These are phyloP conservation scores for Delia radicum DNA, from an alignment of 1,140 invertebrate species.

Conservation along the genomic window DNA sequence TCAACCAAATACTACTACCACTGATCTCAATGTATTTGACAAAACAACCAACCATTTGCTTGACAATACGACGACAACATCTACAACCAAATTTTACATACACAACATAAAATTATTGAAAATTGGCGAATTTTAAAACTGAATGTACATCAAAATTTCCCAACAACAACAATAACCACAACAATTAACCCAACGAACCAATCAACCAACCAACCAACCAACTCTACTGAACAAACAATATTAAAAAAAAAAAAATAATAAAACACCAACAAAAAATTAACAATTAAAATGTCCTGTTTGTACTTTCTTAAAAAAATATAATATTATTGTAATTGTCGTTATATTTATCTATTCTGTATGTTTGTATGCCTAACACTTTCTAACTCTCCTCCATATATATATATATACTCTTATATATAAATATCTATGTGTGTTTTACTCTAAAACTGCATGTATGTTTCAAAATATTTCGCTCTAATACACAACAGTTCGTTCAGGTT, in stretches of 20 bases:
- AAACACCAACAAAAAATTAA: too few relatives aligned
- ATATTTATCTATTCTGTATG: too few relatives aligned
- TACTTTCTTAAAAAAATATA: too few relatives aligned
- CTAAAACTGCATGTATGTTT: not conserved
- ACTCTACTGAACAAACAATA: too few relatives aligned
- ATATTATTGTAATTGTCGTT: too few relatives aligned
- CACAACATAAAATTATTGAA: not conserved
- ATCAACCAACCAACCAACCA: not conserved
- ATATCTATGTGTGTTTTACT: not conserved
- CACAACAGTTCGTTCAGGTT: constrained; percentile 68
- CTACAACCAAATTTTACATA: not conserved
- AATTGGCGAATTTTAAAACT: not conserved
- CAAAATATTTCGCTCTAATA: not conserved
- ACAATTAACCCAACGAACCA: not conserved
- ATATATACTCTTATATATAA: not conserved
- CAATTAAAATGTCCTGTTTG: too few relatives aligned
- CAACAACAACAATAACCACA: not conserved
- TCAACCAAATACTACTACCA: not conserved
- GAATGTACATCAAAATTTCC: not conserved
- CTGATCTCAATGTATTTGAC: not conserved
- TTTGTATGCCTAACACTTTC: not conserved
- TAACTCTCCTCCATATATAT: not conserved
- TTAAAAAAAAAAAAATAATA: too few relatives aligned
- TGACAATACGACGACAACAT: not conserved
- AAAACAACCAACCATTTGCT: not conserved